These are phyloP conservation scores for Exephanes ischioxanthus DNA, from an alignment of 2,888 invertebrate genomes.

Conservation along the genomic window DNA sequence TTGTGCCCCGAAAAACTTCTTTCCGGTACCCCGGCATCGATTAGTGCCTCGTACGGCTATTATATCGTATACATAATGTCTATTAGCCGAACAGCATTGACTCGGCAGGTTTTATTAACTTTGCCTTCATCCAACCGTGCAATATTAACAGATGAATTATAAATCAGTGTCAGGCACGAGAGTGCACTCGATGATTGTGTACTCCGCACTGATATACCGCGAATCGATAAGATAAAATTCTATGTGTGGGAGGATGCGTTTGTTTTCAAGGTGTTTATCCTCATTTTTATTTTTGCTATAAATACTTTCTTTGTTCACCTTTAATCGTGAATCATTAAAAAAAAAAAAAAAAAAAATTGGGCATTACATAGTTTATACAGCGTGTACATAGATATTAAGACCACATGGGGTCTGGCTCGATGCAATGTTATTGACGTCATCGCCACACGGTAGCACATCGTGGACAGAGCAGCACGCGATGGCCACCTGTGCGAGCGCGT, in stretches of 20 bases:
- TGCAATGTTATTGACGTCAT: constrained; percentile 42
- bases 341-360: not conserved
- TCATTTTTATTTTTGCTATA: constrained; percentile 11
- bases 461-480: constrained; percentile 72
- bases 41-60: constrained; percentile 32
- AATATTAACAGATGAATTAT: constrained; percentile 35
- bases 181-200: constrained; percentile 31
- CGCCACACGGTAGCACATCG: constrained; percentile 22
- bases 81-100: constrained; percentile 32
- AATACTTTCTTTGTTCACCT: constrained; percentile 3
- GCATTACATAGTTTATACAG: constrained; percentile 16
- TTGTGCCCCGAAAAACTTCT: constrained; percentile 44
- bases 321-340: not conserved
- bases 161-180: constrained; percentile 36
- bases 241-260: not conserved
- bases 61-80: constrained; percentile 3
- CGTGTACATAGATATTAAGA: constrained; percentile 2
- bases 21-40: constrained; percentile 6
- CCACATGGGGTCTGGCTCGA: constrained; percentile 11
- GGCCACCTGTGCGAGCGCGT: constrained; percentile 80
- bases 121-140: constrained; percentile 7
- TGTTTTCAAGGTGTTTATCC: constrained; percentile 27
- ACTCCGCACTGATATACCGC: constrained; percentile 35
- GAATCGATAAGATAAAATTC: constrained; percentile 31
- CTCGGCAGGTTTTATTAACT: constrained; percentile 12